These are phyloP conservation scores for Seladonia tumulorum DNA, from an alignment of 2,888 invertebrate species.

Conservation along the genomic window DNA sequence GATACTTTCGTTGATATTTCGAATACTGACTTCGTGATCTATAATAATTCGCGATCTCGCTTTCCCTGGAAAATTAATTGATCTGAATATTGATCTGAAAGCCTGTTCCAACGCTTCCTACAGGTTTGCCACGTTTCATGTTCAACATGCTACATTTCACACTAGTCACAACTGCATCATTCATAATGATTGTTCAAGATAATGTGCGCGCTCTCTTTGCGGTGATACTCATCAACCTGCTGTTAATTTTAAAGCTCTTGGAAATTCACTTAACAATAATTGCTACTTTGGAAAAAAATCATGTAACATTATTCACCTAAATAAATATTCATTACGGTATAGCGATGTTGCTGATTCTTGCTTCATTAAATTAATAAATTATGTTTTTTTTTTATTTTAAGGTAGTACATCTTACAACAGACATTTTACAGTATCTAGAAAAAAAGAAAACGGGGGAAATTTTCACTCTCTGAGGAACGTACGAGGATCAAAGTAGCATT, in stretches of 20 bases:
- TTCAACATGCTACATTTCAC: background rate
- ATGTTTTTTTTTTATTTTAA: background rate
- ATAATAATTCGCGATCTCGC: slow-evolving; percentile 42
- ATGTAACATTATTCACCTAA: background rate
- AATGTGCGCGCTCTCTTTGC: background rate
- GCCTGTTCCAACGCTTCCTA: slow-evolving; percentile 25
- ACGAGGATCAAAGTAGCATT: background rate
- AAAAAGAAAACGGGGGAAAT: background rate
- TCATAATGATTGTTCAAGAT: background rate
- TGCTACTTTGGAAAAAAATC: background rate
- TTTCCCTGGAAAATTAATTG: slow-evolving; percentile 50
- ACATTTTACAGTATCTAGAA: background rate
- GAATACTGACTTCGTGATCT: slow-evolving; percentile 30
- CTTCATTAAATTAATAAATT: background rate
- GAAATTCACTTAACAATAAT: background rate
- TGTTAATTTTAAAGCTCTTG: background rate
- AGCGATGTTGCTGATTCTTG: background rate
- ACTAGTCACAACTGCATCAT: background rate
- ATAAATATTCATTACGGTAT: background rate
- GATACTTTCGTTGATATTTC: slow-evolving; percentile 37
- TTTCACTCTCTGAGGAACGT: background rate
- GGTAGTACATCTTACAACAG: background rate
- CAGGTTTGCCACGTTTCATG: background rate
- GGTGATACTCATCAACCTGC: background rate
- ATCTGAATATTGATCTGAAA: slow-evolving; percentile 25